These are phyloP conservation scores for Drosophila ogumai DNA, from an alignment of 1,140 invertebrate genomes.

Conservation along the genomic window DNA sequence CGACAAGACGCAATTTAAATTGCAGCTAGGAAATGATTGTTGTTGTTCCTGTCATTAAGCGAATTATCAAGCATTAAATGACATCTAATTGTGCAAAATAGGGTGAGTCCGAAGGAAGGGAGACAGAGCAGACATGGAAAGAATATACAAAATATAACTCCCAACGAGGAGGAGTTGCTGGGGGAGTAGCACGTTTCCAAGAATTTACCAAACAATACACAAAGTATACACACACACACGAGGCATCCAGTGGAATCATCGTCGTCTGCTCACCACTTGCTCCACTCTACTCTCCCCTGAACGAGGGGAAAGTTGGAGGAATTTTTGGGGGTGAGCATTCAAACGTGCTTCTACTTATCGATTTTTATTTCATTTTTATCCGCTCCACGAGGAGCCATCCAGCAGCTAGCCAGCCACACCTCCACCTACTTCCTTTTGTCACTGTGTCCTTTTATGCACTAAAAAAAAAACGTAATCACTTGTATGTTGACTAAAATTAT, in stretches of 20 bases:
- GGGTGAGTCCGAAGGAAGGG: slow-evolving; percentile 13
- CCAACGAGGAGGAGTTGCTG: slow-evolving; percentile 7
- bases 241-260: slow-evolving; percentile 43
- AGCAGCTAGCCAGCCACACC: slow-evolving; percentile 10
- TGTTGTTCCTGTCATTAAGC: slow-evolving; percentile 35
- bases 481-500: neutral
- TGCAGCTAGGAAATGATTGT: slow-evolving; percentile 9
- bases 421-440: slow-evolving; percentile 19
- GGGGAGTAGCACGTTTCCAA: slow-evolving; percentile 59
- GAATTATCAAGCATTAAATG: slow-evolving; percentile 50
- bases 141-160: slow-evolving; percentile 21
- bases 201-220: slow-evolving; percentile 64
- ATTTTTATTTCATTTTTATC: slow-evolving; percentile 84
- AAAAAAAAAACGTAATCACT: neutral
- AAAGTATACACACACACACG: slow-evolving; percentile 25
- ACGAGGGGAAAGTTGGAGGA: slow-evolving; percentile 3
- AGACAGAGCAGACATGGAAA: slow-evolving; percentile 6
- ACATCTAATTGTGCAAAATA: slow-evolving; percentile 32
- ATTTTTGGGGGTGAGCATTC: slow-evolving; percentile 37
- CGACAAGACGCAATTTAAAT: slow-evolving; percentile 21
- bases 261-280: slow-evolving; percentile 26
- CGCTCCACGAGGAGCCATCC: slow-evolving; percentile 54
- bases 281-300: slow-evolving; percentile 5
- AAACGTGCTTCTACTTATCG: slow-evolving; percentile 79
- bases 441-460: slow-evolving; percentile 21